These are phyloP conservation scores for Platysteira castanea DNA, from an alignment of 2,113 vertebrate genomes.

Conservation along the genomic window DNA sequence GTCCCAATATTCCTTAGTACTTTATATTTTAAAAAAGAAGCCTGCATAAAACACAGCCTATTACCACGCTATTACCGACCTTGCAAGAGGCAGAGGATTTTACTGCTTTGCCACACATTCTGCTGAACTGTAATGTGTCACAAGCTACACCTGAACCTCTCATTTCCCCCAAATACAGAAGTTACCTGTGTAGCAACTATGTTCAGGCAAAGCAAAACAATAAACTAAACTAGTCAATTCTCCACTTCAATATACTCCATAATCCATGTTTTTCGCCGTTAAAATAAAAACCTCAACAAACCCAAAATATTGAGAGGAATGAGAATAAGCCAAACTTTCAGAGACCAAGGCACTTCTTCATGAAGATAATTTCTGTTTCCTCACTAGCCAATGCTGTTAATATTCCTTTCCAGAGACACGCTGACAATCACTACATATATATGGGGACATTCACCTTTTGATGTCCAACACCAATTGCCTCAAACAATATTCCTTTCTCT, in stretches of 20 bases:
- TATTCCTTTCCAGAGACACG: neutral
- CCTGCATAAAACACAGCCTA: neutral
- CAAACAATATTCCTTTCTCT: conserved; percentile 21
- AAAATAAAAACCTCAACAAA: neutral
- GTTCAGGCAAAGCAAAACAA: neutral
- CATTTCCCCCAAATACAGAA: neutral
- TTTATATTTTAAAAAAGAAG: neutral
- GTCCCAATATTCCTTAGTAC: neutral
- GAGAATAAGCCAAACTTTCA: neutral
- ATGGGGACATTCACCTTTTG: conserved; percentile 10
- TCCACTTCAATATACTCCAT: neutral
- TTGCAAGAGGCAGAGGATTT: neutral
- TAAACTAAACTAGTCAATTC: neutral
- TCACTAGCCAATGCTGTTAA: neutral
- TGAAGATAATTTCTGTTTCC: neutral
- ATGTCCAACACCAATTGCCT: neutral
- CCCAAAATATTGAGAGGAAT: neutral
- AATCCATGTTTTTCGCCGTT: neutral
- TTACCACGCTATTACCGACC: neutral
- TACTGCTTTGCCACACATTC: neutral
- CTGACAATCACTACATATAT: neutral
- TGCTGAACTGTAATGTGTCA: neutral
- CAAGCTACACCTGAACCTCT: neutral
- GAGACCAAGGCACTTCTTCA: neutral
- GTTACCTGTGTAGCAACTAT: neutral